Evolutionary conservation across 2,888 invertebrate genomes (phyloP), one percentile per base, ranked within the genome.

Genomic region (Lepas anatifera): DNA sequence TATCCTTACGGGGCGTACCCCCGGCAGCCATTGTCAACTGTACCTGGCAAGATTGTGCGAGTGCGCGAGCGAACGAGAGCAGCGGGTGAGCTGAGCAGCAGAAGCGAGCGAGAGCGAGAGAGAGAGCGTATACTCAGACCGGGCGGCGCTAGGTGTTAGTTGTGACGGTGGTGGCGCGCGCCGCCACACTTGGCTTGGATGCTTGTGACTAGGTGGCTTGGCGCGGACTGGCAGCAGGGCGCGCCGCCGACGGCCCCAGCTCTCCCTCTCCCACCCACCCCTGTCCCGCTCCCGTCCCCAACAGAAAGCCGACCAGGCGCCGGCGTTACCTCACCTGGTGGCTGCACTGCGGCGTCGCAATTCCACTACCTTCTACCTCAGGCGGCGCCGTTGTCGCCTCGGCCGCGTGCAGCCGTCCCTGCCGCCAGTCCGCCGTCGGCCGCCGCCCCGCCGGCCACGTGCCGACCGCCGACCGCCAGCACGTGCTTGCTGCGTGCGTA

Each of bases 191-290:
- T 32, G 6, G 58, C 58, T 58, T 58, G 58, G 58, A 58, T 58
- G 58, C 58, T 58, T 58, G 52, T 58, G 32, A 58, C 32, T 32
- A 32, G 58, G 32, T 58, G 32, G 58, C 58, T 58, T 58, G 58
- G 48, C 48, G 48, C 4, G 48, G 48, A 7, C 25, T 48, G 48
- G 48, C 25, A n/a, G 48, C 48, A 48, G 48, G 48, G 46, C n/a
- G 25, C 25, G 25, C 25, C 2, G 18, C 48, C 48, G 48, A 18
- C 25, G 18, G 7, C 48, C 8, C n/a, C 48, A 10, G 41, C 48
- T 22, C 48, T 43, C 48, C 58, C 58, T 32, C 18, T 32, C 58
- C 27, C 58, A 58, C 48, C 48, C 48, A 25, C 41, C 41, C 41
- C 41, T n/a, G n/a, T n/a, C n/a, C n/a, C n/a, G n/a, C n/a, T n/a